A percentile compares a stretch with the other conserved stretches of the same genome.
Evolutionary conservation across 2,888 invertebrate genomes (phyloP).

Genomic region (Helleia helle): DNA sequence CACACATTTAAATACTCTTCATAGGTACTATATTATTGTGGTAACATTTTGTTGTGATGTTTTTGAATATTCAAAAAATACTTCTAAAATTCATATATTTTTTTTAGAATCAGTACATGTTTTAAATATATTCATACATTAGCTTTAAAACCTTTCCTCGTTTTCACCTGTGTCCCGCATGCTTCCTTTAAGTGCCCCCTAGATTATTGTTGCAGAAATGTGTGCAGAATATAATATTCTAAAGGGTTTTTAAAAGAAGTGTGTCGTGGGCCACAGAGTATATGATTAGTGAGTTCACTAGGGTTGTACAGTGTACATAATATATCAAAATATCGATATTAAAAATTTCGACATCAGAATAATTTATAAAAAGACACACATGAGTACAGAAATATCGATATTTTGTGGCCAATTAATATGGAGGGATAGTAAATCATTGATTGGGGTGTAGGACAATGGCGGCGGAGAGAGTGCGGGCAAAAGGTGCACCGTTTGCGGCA

Average conservation of each 20-base stretch:
- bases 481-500: conserved; percentile 69
- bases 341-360: conserved; percentile 9
- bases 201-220: conserved; percentile 52
- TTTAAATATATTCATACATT: conserved; percentile 2
- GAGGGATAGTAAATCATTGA: conserved; percentile 52
- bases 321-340: conserved; percentile 5
- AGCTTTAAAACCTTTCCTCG: conserved; percentile 23
- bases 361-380: not conserved
- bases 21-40: not conserved
- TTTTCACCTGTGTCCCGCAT: conserved; percentile 48
- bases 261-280: conserved; percentile 38
- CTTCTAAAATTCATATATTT: no score
- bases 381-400: not conserved
- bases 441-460: conserved; percentile 69
- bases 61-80: no score
- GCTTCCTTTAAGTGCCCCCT: conserved; percentile 71
- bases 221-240: conserved; percentile 70
- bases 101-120: no score
- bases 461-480: conserved; percentile 57
- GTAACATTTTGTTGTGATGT: no score
- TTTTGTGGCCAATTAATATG: conserved; percentile 21
- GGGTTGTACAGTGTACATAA: conserved; percentile 6
- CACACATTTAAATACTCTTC: not conserved
- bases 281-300: not conserved
- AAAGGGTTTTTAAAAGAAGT: conserved; percentile 71